A percentile compares a stretch with the other conserved stretches of the same genome.
Evolutionary conservation across 2,888 invertebrate genomes (phyloP).

Genomic region (Drosophila phalerata): DNA sequence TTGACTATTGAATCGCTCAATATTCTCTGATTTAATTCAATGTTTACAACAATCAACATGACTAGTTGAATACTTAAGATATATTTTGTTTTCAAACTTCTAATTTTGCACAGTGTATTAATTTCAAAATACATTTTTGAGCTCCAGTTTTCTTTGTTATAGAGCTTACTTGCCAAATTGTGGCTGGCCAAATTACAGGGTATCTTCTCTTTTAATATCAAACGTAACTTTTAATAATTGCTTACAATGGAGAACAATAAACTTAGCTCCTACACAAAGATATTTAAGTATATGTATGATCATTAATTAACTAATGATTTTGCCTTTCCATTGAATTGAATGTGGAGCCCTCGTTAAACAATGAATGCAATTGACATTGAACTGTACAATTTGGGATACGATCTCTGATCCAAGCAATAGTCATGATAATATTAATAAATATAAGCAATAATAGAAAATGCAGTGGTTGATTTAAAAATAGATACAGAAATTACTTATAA

Average conservation of each 20-base stretch:
- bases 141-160: too few relatives aligned
- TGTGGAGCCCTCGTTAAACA: slow-evolving; percentile 6
- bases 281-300: slow-evolving; percentile 13
- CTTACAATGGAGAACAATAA: slow-evolving; percentile 21
- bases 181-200: neutral
- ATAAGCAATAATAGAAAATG: slow-evolving; percentile 5
- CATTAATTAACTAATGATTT: slow-evolving; percentile 40
- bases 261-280: neutral
- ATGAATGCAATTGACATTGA: slow-evolving; percentile 60
- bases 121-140: too few relatives aligned
- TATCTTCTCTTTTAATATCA: slow-evolving; percentile 14
- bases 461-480: slow-evolving; percentile 21
- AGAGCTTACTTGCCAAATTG: too few relatives aligned
- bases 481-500: slow-evolving; percentile 30
- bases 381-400: slow-evolving; percentile 23
- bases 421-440: slow-evolving; percentile 6
- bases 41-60: too few relatives aligned
- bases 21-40: too few relatives aligned
- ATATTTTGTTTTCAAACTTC: too few relatives aligned
- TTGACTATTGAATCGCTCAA: too few relatives aligned
- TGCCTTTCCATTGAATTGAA: slow-evolving; percentile 37
- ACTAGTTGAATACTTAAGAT: too few relatives aligned
- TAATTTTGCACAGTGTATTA: too few relatives aligned
- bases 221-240: neutral
- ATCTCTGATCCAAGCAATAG: slow-evolving; percentile 19